A percentile compares a stretch with the other conserved stretches of the same genome.
Conservation (phyloP, 2,797 vertebrate genomes). For the Cichlasoma orientale region DNA sequence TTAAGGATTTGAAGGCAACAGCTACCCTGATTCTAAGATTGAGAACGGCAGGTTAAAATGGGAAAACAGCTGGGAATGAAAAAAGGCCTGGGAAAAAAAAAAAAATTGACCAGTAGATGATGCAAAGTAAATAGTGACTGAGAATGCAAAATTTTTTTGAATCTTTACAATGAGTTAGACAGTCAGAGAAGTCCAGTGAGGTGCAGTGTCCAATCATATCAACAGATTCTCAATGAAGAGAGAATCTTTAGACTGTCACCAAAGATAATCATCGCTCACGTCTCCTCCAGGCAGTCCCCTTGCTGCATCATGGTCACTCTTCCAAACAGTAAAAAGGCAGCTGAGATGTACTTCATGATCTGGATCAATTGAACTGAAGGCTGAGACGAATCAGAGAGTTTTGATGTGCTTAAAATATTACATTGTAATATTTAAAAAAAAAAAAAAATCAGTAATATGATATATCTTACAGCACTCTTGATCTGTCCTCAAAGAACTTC, state of each 20-base stretch:
- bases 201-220: not conserved
- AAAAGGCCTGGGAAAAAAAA: not conserved
- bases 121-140: not conserved
- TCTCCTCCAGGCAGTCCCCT: not conserved
- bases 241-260: not conserved
- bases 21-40: not conserved
- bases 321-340: not conserved
- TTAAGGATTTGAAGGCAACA: not conserved
- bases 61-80: not conserved
- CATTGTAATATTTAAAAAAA: not conserved
- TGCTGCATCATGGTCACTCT: not conserved
- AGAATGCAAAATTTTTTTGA: not conserved
- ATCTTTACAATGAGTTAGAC: not conserved
- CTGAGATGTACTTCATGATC: not conserved
- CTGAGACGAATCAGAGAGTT: not conserved
- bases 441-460: too few relatives aligned
- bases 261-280: not conserved
- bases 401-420: not conserved
- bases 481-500: not conserved
- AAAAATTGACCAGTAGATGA: not conserved
- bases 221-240: not conserved
- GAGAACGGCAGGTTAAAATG: not conserved
- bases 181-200: not conserved
- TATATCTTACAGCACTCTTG: not conserved
- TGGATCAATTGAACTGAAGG: too few relatives aligned